A percentile compares a stretch with the other conserved stretches of the same genome.
Evolutionary conservation across 2,888 invertebrate species (phyloP).

Genomic region (Lepidochrysops patricia): DNA sequence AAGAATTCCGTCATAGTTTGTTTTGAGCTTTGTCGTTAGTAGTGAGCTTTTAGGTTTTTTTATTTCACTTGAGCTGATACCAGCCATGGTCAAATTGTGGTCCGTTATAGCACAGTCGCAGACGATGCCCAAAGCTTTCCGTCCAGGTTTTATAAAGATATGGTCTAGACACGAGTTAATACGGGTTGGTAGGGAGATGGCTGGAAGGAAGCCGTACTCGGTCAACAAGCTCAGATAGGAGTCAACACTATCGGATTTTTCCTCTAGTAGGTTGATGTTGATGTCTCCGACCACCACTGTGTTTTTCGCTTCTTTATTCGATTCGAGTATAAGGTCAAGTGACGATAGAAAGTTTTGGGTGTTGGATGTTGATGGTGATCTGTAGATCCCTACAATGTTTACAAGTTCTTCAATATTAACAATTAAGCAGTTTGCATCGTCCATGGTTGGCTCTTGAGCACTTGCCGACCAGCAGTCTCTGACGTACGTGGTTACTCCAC

Average conservation of each 20-base stretch:
- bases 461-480: background rate
- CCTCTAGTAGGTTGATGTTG: background rate
- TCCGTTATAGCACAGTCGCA: background rate
- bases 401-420: background rate
- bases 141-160: background rate
- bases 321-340: background rate
- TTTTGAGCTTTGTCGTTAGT: background rate
- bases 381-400: background rate
- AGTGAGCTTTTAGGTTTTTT: background rate
- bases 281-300: background rate
- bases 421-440: background rate
- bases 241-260: too few species aligned
- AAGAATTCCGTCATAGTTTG: background rate
- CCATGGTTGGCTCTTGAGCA: background rate
- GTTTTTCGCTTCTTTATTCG: background rate
- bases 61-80: background rate
- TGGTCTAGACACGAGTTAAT: background rate
- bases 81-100: background rate
- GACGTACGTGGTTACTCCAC: background rate
- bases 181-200: background rate
- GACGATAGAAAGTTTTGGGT: background rate
- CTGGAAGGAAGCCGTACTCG: background rate
- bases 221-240: background rate
- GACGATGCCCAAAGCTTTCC: background rate
- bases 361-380: background rate